Conservation (phyloP, 2,113 vertebrate genomes). For the Ameiurus melas region DNA sequence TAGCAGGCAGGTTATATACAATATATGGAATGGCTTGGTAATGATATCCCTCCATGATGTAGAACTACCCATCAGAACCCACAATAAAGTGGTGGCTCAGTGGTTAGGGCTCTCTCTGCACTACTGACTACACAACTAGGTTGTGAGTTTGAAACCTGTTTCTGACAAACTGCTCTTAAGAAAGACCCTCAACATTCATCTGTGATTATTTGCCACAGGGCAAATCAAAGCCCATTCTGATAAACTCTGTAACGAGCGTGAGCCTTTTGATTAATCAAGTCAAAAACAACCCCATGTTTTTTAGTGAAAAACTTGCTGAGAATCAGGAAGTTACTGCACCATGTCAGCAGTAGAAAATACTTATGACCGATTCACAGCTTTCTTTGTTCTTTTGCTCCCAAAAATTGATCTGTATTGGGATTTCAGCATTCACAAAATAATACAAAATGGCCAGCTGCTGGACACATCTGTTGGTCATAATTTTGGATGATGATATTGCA, state of each 20-base stretch:
- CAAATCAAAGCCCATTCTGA: not conserved
- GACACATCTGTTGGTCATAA: not conserved
- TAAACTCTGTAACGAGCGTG: conserved; percentile 44
- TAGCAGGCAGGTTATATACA: not conserved
- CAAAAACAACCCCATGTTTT: conserved; percentile 13
- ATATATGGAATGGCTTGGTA: not conserved
- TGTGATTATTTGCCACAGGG: not conserved
- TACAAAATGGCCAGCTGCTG: not conserved
- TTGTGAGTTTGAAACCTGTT: not conserved
- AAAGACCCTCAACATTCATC: not conserved
- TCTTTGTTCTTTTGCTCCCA: not conserved
- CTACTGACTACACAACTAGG: not conserved
- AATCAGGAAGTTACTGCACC: not conserved
- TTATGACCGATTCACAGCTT: not conserved
- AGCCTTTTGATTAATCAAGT: conserved; percentile 45
- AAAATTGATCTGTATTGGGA: not conserved
- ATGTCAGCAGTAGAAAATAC: not conserved
- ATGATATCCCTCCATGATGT: not conserved
- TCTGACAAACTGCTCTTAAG: not conserved
- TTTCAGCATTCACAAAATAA: not conserved
- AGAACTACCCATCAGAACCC: not conserved
- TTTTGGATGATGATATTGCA: not conserved
- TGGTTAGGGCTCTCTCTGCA: not conserved
- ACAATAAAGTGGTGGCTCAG: not conserved
- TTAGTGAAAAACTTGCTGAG: not conserved